Evolutionary conservation across 2,797 vertebrate genomes (phyloP).

Genomic region (Cebuella pygmaea): DNA sequence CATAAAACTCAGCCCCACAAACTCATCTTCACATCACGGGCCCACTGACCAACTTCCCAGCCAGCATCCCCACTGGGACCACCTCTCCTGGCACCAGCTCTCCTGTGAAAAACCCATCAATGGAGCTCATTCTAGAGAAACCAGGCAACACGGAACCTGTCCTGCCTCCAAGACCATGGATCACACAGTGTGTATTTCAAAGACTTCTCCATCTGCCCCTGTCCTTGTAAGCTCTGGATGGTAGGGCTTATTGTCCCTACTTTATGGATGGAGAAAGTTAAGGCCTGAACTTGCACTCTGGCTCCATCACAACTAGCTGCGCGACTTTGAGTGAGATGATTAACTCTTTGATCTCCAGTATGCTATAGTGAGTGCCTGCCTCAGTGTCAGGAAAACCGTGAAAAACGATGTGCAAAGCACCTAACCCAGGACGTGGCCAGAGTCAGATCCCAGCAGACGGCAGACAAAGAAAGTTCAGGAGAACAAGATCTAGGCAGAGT

Average conservation of each 20-base stretch:
- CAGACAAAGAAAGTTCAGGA: neutral
- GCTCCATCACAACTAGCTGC: neutral
- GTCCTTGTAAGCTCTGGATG: neutral
- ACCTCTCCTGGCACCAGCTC: neutral
- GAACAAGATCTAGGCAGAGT: neutral
- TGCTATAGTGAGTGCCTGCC: neutral
- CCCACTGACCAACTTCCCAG: neutral
- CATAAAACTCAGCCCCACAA: neutral
- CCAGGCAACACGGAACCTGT: neutral
- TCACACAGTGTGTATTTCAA: neutral
- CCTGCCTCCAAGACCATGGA: neutral
- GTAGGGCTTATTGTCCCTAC: neutral
- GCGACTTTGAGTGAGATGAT: neutral
- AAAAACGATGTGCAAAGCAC: neutral
- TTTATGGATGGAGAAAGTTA: neutral
- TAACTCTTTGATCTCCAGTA: neutral
- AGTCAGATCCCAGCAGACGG: neutral
- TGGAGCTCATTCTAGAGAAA: neutral
- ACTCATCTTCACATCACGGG: accelerated
- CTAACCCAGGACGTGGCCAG: neutral
- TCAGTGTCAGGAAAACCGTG: neutral
- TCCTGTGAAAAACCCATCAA: neutral
- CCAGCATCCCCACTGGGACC: neutral
- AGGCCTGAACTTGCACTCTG: neutral
- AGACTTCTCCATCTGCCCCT: neutral